These are phyloP conservation scores for Notospermus geniculatus DNA, from an alignment of 1,140 invertebrate species.

Conservation along the genomic window DNA sequence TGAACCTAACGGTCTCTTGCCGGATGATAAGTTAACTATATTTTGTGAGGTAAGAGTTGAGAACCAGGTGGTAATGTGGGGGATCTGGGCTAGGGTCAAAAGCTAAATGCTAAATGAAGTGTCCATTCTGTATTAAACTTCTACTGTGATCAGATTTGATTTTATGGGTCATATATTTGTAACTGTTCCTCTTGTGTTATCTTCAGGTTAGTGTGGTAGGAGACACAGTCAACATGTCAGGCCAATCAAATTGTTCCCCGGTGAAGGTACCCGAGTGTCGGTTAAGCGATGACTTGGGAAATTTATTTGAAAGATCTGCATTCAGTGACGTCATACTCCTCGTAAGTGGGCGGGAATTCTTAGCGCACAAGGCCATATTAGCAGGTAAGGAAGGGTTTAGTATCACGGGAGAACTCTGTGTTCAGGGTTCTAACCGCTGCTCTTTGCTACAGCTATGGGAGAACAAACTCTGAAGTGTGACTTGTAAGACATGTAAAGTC, in stretches of 20 bases:
- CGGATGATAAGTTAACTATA: conserved; percentile 98
- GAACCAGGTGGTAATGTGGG: no score
- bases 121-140: no score
- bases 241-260: conserved; percentile 56
- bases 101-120: no score
- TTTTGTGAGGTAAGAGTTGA: conserved; percentile 90
- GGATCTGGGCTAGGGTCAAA: no score
- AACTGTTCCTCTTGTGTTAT: no score
- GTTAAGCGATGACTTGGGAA: conserved; percentile 88
- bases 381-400: conserved; percentile 51
- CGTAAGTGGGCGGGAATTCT: conserved; percentile 88
- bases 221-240: conserved; percentile 83
- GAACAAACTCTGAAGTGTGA: no score
- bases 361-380: conserved; percentile 96
- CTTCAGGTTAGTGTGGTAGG: conserved; percentile 81
- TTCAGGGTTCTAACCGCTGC: no score
- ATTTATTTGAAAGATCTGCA: conserved; percentile 91
- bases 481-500: no score
- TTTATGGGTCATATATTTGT: no score
- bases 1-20: conserved; percentile 94
- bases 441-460: no score
- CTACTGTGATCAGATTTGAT: no score
- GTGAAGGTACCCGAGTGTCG: conserved; percentile 96
- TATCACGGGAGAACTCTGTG: no score
- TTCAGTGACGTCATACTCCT: conserved; percentile 95